A percentile compares a stretch with the other conserved stretches of the same genome.
Evolutionary conservation across 92 coral and sea anemone species (phyloP).

Genomic region (Porites lobata): DNA sequence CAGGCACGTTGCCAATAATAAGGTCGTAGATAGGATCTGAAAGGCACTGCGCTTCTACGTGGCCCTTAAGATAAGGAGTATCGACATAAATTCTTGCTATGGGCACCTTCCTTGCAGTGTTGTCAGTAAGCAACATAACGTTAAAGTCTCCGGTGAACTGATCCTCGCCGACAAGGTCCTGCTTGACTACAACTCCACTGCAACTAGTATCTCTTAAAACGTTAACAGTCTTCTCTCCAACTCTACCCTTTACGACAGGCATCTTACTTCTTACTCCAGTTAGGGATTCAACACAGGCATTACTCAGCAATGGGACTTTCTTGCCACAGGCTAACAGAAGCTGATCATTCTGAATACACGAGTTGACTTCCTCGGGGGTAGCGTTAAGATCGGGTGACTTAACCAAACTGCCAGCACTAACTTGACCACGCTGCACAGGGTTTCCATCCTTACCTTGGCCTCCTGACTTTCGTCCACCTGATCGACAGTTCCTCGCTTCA

Average conservation of each 20-base stretch:
- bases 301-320: constrained; percentile 32
- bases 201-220: constrained; percentile 72
- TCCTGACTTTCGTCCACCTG: neutral
- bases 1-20: constrained; percentile 16
- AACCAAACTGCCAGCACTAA: constrained; percentile 33
- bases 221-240: constrained; percentile 44
- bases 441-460: neutral
- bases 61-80: constrained; percentile 59
- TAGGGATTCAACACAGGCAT: constrained; percentile 25
- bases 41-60: constrained; percentile 70
- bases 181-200: constrained; percentile 71
- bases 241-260: constrained; percentile 59
- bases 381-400: neutral
- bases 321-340: constrained; percentile 50
- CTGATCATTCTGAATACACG: constrained; percentile 36
- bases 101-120: constrained; percentile 68
- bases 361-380: constrained; percentile 4
- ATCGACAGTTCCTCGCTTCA: constrained; percentile 22
- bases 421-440: constrained; percentile 15
- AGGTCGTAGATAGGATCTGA: constrained; percentile 32
- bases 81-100: constrained; percentile 55
- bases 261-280: constrained; percentile 18
- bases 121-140: constrained; percentile 63
- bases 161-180: constrained; percentile 47
- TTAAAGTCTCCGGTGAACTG: constrained; percentile 47